These are phyloP conservation scores for Hirtodrosophila confusa DNA, from an alignment of 2,888 invertebrate species.

Conservation along the genomic window DNA sequence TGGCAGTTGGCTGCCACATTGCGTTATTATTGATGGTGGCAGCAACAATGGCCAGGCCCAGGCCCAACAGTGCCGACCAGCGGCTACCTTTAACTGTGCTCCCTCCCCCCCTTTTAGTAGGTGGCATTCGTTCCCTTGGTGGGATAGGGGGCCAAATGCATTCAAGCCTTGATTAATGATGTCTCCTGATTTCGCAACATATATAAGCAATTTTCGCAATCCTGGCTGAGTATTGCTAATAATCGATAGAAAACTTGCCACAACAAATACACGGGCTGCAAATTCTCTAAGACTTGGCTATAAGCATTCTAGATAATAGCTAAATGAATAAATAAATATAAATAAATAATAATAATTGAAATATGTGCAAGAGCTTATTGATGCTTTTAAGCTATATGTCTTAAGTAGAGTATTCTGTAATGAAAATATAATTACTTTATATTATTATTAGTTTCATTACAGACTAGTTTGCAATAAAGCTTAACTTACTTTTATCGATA, in stretches of 20 bases:
- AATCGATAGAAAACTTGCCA: slow-evolving; percentile 1
- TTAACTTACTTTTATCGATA: too few relatives aligned
- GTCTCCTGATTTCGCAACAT: slow-evolving; percentile 22
- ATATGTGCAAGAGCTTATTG: too few relatives aligned
- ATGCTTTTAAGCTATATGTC: too few relatives aligned
- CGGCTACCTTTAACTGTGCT: not conserved
- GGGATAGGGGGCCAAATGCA: not conserved
- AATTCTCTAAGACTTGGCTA: too few relatives aligned
- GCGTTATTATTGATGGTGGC: slow-evolving; percentile 74
- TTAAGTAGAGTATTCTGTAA: too few relatives aligned
- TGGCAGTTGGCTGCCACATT: slow-evolving; percentile 75
- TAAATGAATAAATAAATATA: too few relatives aligned
- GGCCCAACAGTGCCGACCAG: slow-evolving; percentile 7
- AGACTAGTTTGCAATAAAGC: too few relatives aligned
- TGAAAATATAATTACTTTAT: too few relatives aligned
- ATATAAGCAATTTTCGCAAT: slow-evolving; percentile 6
- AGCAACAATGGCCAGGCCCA: slow-evolving; percentile 57
- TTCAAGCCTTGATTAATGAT: slow-evolving; percentile 52
- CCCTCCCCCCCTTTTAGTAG: not conserved
- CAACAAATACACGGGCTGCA: too few relatives aligned
- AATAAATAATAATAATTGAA: too few relatives aligned
- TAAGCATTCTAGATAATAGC: too few relatives aligned
- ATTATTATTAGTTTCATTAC: too few relatives aligned
- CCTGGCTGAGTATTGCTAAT: not conserved
- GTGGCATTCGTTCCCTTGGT: not conserved